Conservation (phyloP, 2,888 invertebrate species). For the Tenthredo livida region DNA sequence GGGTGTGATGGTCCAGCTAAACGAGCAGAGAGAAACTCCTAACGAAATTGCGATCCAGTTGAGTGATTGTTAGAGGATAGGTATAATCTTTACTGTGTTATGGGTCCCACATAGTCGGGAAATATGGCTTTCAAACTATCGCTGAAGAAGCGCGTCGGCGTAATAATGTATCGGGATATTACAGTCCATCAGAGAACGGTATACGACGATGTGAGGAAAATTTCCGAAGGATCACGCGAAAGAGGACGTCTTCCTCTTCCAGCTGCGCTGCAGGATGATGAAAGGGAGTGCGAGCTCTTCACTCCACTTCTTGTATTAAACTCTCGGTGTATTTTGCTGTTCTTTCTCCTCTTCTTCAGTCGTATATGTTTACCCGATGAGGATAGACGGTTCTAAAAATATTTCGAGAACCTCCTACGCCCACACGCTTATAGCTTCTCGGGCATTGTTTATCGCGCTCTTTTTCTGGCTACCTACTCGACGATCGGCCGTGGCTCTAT, state of each 20-base stretch:
- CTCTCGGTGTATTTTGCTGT: neutral
- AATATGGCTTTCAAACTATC: slow-evolving; percentile 10
- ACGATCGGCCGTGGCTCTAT: neutral
- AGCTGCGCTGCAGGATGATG: no score
- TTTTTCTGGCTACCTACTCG: neutral
- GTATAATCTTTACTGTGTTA: neutral
- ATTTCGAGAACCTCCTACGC: slow-evolving; percentile 13
- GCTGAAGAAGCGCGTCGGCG: neutral
- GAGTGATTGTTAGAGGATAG: slow-evolving; percentile 6
- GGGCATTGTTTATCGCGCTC: neutral
- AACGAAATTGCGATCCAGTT: neutral
- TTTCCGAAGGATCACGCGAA: neutral
- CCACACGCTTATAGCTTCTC: neutral
- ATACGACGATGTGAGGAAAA: neutral
- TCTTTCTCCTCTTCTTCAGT: neutral
- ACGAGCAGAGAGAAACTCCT: neutral
- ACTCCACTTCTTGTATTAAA: neutral
- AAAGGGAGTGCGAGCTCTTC: neutral
- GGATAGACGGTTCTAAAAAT: slow-evolving; percentile 29
- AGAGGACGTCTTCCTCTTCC: neutral
- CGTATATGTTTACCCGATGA: slow-evolving; percentile 20
- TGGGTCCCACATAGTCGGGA: neutral
- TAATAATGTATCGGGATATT: neutral
- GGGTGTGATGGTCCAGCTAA: neutral
- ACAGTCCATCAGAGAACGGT: neutral